These are phyloP conservation scores for Liparis tanakae DNA, from an alignment of 2,797 vertebrate species.

Conservation along the genomic window DNA sequence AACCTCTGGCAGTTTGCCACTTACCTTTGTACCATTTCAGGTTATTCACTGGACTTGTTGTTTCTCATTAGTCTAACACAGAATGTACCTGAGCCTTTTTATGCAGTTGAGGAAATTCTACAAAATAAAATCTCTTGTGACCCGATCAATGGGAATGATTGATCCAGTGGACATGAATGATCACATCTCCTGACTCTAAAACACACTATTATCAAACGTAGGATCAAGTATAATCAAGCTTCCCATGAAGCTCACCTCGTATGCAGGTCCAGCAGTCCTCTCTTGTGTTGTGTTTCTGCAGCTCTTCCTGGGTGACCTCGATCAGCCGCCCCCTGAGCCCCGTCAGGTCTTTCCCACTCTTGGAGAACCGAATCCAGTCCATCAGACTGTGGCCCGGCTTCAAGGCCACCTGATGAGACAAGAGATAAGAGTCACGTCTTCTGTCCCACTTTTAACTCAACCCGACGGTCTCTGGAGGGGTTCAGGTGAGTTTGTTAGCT, in stretches of 20 bases:
- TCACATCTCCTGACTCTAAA: neutral
- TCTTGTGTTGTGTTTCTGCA: slow-evolving; percentile 90
- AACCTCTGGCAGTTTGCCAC: too few species aligned
- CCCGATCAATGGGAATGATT: too few species aligned
- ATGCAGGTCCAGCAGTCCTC: slow-evolving; percentile 97
- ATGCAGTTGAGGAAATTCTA: neutral
- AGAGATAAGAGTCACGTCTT: neutral
- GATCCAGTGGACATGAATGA: neutral
- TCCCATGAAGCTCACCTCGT: slow-evolving; percentile 83
- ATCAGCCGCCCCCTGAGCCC: slow-evolving; percentile 89
- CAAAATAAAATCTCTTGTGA: neutral
- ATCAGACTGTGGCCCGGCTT: slow-evolving; percentile 97
- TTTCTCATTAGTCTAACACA: too few species aligned
- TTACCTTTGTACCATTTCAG: too few species aligned
- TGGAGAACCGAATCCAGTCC: slow-evolving; percentile 96
- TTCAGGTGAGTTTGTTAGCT: too few species aligned
- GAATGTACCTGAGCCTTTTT: neutral
- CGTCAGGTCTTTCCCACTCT: slow-evolving; percentile 92
- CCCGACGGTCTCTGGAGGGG: too few species aligned
- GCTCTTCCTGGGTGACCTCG: slow-evolving; percentile 92
- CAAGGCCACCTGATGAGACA: slow-evolving; percentile 86
- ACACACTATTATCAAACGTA: neutral
- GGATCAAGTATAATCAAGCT: neutral
- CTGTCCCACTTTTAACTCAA: too few species aligned
- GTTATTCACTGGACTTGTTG: too few species aligned